These are phyloP conservation scores for Calliopsis andreniformis DNA, from an alignment of 1,140 invertebrate genomes.

Conservation along the genomic window DNA sequence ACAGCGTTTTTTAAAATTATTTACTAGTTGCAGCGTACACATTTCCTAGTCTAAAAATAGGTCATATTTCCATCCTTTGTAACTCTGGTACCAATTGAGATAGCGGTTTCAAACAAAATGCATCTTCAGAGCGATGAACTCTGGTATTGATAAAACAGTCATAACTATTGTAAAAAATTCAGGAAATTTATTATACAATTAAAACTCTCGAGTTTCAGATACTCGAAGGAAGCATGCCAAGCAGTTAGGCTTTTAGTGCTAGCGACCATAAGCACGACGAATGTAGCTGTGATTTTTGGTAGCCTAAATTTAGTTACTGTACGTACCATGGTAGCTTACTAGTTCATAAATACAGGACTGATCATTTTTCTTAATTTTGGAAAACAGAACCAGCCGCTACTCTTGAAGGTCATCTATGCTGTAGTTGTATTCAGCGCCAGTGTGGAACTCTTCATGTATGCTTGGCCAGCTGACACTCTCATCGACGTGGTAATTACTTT, in stretches of 20 bases:
- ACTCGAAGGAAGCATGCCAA: constrained; percentile 14
- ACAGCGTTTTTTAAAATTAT: no score
- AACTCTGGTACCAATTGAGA: no score
- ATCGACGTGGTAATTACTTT: constrained; percentile 32
- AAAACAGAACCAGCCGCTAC: constrained; percentile 51
- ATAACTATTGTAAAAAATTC: no score
- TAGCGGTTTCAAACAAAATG: no score
- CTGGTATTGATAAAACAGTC: no score
- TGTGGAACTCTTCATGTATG: constrained; percentile 59
- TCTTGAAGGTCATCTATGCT: constrained; percentile 52
- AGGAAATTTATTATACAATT: no score
- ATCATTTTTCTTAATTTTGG: neutral
- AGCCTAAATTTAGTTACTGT: constrained; percentile 60
- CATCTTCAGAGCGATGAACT: no score
- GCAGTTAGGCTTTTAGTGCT: constrained; percentile 37
- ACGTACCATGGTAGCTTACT: no score
- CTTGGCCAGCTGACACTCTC: constrained; percentile 55
- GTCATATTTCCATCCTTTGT: no score
- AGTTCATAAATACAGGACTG: no score
- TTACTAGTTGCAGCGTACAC: no score
- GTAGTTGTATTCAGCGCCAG: constrained; percentile 49
- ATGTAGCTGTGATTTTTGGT: constrained; percentile 53
- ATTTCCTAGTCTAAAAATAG: no score
- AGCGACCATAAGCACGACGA: constrained; percentile 47
- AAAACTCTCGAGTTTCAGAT: constrained; percentile 54